Conservation (phyloP, 2,888 invertebrate genomes). For the Amaurobius ferox region DNA sequence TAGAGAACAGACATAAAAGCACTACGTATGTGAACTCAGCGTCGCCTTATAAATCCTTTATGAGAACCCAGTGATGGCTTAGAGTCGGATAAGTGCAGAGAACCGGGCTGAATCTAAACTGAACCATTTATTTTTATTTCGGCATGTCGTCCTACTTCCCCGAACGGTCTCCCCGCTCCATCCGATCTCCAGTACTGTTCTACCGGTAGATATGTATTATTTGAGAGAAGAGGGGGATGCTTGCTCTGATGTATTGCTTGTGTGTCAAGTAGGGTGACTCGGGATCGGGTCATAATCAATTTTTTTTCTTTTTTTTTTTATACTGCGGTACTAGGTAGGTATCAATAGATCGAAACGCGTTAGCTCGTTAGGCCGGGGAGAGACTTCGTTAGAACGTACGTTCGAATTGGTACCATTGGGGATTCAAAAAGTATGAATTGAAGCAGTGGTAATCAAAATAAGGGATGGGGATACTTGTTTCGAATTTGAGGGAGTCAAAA, state of each 20-base stretch:
- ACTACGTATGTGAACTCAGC: constrained; percentile 33
- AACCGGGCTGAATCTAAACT: constrained; percentile 55
- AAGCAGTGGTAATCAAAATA: constrained; percentile 4
- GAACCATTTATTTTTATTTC: constrained; percentile 72
- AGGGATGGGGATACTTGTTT: not conserved
- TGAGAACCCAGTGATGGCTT: constrained; percentile 66
- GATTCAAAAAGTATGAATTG: not conserved
- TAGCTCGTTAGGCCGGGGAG: constrained; percentile 41
- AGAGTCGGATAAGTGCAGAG: constrained; percentile 66
- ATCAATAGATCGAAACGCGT: constrained; percentile 51
- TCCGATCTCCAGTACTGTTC: not conserved
- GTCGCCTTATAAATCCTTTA: constrained; percentile 70
- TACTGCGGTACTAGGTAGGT: constrained; percentile 6
- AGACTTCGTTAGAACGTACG: constrained; percentile 11
- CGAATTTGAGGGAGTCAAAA: not conserved
- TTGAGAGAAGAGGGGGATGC: constrained; percentile 17
- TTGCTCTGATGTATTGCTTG: constrained; percentile 55
- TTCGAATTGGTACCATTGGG: not conserved
- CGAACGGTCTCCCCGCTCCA: constrained; percentile 8
- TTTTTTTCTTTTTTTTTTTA: constrained; percentile 34
- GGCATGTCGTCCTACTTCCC: constrained; percentile 35
- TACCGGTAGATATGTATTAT: constrained; percentile 50
- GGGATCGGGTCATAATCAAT: constrained; percentile 67
- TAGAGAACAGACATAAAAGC: constrained; percentile 42
- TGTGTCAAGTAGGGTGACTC: constrained; percentile 64